These are phyloP conservation scores for Aphodius granarius DNA, from an alignment of 2,888 invertebrate species.

Conservation along the genomic window DNA sequence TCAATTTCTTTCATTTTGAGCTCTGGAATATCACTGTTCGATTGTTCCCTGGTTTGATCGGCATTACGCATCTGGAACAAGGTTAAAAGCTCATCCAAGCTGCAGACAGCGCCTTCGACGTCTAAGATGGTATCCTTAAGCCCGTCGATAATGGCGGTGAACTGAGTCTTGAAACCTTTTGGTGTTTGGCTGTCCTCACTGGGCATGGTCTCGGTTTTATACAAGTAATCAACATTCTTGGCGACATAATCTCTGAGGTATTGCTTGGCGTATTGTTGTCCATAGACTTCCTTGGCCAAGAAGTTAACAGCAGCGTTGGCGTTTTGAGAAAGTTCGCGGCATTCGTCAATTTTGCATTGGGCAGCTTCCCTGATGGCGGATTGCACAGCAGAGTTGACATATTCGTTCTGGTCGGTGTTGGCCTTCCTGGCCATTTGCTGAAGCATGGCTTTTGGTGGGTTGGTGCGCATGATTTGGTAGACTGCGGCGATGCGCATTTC, in stretches of 20 bases:
- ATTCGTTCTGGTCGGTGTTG: constrained; percentile 62
- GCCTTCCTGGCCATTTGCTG: constrained; percentile 72
- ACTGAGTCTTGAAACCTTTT: constrained; percentile 47
- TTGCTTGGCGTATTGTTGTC: constrained; percentile 58
- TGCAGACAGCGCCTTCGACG: constrained; percentile 52
- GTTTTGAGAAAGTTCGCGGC: constrained; percentile 50
- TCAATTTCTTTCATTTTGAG: not conserved
- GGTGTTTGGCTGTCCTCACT: constrained; percentile 62
- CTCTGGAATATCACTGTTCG: not conserved
- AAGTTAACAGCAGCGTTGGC: constrained; percentile 52
- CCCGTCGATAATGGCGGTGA: constrained; percentile 47
- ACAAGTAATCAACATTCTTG: constrained; percentile 53
- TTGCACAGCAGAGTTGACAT: constrained; percentile 69
- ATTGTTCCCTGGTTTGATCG: not conserved
- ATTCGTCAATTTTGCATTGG: constrained; percentile 53
- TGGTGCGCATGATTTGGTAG: constrained; percentile 61
- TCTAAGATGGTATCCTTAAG: constrained; percentile 41
- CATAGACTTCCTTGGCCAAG: constrained; percentile 49
- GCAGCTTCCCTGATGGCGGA: constrained; percentile 62
- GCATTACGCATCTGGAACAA: not conserved
- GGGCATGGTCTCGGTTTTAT: constrained; percentile 55
- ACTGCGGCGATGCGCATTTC: constrained; percentile 69
- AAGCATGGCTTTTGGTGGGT: constrained; percentile 65
- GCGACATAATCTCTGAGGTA: constrained; percentile 51
- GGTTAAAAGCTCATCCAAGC: constrained; percentile 48